Conservation (phyloP, 2,797 vertebrate genomes). For the Varecia variegata region DNA sequence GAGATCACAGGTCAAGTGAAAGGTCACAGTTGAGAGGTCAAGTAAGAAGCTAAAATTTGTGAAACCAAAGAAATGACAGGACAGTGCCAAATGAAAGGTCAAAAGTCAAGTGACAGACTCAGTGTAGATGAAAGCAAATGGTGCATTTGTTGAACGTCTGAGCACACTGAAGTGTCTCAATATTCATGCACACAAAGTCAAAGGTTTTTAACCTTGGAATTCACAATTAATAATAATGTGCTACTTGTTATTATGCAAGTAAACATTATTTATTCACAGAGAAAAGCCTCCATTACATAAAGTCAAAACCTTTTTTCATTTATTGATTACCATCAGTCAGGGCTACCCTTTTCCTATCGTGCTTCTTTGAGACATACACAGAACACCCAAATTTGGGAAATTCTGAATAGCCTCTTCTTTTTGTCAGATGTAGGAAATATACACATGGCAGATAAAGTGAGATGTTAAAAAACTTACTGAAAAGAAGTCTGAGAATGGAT, state of each 20-base stretch:
- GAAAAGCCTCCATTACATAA: background rate
- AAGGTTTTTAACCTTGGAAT: slow-evolving; percentile 64
- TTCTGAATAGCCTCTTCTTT: background rate
- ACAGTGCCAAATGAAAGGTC: slow-evolving; percentile 86
- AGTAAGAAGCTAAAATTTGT: slow-evolving; percentile 87
- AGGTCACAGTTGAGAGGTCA: slow-evolving; percentile 85
- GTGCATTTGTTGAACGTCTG: slow-evolving; percentile 67
- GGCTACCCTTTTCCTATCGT: background rate
- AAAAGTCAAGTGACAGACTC: slow-evolving; percentile 86
- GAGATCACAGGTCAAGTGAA: slow-evolving; percentile 85
- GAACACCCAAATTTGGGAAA: background rate
- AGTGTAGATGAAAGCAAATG: slow-evolving; percentile 81
- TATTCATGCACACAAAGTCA: slow-evolving; percentile 61
- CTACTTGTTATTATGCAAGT: slow-evolving; percentile 33
- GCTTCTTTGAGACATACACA: background rate
- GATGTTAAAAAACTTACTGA: background rate
- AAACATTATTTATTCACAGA: slow-evolving; percentile 21
- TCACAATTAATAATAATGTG: slow-evolving; percentile 42
- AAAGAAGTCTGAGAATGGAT: background rate
- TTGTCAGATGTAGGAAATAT: background rate
- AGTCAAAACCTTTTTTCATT: background rate
- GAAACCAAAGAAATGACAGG: slow-evolving; percentile 86
- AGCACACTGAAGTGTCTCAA: slow-evolving; percentile 60
- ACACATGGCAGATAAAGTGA: background rate
- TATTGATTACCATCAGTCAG: background rate